phyloP scores from a whole-genome alignment of 2,113 vertebrate species.

The Hippocampus zosterae region DNA sequence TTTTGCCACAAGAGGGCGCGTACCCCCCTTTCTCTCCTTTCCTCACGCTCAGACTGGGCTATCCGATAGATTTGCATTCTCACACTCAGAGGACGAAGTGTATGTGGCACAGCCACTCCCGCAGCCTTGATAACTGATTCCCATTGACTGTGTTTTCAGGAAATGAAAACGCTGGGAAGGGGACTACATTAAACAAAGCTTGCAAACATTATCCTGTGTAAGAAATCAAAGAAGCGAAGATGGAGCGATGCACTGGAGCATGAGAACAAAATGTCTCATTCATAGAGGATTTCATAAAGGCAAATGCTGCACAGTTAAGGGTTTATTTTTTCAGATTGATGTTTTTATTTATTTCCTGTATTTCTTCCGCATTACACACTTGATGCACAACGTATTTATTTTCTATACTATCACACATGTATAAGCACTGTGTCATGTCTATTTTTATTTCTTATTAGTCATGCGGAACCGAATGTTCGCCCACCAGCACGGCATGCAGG shows the following conservation, averaged over 20 bases:
- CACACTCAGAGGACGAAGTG: conserved; percentile 17
- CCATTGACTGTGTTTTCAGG: conserved; percentile 28
- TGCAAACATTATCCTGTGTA: conserved; percentile 16
- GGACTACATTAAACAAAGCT: conserved; percentile 24
- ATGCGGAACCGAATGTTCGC: conserved; percentile 32
- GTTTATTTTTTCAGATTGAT: conserved; percentile 5
- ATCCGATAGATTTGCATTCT: conserved; percentile 42
- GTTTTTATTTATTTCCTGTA: conserved; percentile 4
- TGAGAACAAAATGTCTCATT: conserved; percentile 10
- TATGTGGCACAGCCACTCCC: conserved; percentile 33
- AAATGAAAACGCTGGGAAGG: conserved; percentile 49
- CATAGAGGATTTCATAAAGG: neutral
- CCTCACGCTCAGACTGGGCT: conserved; percentile 24
- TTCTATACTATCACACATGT: neutral
- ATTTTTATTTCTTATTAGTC: conserved; percentile 41
- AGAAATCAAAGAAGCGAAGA: conserved; percentile 28
- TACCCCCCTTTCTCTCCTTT: conserved; percentile 31
- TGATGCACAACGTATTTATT: too few species aligned
- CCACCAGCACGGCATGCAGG: conserved; percentile 28
- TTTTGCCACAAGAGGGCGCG: conserved; percentile 54
- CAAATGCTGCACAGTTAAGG: neutral
- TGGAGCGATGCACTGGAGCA: conserved; percentile 1
- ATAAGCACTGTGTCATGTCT: conserved; percentile 14
- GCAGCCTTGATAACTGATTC: conserved; percentile 23
- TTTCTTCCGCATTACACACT: neutral